Evolutionary conservation across 2,888 invertebrate species (phyloP), one percentile per base, ranked within the genome.

Genomic region (Copidosoma aretas): DNA sequence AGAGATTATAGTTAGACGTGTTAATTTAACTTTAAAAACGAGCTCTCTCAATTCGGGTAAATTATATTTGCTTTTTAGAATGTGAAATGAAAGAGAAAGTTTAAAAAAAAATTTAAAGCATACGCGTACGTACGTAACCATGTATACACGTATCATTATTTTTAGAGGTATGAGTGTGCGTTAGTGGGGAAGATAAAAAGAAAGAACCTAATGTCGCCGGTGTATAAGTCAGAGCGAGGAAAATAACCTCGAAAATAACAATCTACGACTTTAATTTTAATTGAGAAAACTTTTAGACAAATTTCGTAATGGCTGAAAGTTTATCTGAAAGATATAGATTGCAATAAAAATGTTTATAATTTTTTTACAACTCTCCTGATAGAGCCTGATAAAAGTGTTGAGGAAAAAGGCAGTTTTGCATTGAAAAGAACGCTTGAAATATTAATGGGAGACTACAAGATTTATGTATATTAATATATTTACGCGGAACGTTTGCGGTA

Each of bases 1-100:
- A 32, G 32, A 32, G 3, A n/a, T n/a, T n/a, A n/a, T 32, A 32
- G 32, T 32, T 8, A 32, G 32, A 32, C 8, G 32, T 32, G 8
- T 32, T 3, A 32, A 32, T 32, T 32, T 32, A 32, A 32, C 32
- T 32, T 32, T 32, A 32, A 5, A 8, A 32, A 32, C 32, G n/a
- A n/a, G n/a, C n/a, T n/a, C n/a, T 8, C 32, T 32, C 32, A 32
- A 32, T 32, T 32, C 8, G 32, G 32, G 32, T 32, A 8, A 32
- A 32, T 5, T 32, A 32, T 32, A 8, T 32, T 32, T 32, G 32
- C 32, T 32, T 32, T 32, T 32, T 32, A 32, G 32, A 5, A 46
- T 21, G 60, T 49, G 19, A 15, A 49, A 15, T 12, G 8, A 64
- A 67, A 64, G 66, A 68, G 71, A 71, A 71, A 68, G 68, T 68